Evolutionary conservation across 1,140 invertebrate genomes (phyloP), one percentile per base, ranked within the genome.

Genomic region (Bombus breviceps): DNA sequence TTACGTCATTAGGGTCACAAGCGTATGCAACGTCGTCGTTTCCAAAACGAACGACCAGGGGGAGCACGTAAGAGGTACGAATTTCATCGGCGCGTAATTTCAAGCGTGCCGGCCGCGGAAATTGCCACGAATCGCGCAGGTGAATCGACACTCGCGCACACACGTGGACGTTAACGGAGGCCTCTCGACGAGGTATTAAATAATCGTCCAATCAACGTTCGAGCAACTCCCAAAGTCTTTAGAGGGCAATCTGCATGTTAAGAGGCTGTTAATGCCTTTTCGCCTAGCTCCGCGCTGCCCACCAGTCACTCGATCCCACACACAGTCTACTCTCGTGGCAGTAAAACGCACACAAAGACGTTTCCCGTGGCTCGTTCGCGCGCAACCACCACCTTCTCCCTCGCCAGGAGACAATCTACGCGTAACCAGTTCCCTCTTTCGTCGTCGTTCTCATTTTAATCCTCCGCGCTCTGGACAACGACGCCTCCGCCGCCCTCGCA

Each of bases 191-290:
- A 85, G 87, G 93, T 91, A 94, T 94, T 94, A 94, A 94, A 94
- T 95, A 95, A 95, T 95, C 92, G 93, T 90, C 92, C 94, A 93
- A 94, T 94, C 93, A 95, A 92, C 92, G 91, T 94, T 93, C 91
- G 90, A 85, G 91, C 89, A 92, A 93, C 89, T 93, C 89, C 81
- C 91, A 92, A 94, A 93, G 90, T 93, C 91, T 92, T 94, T 92
- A 93, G 90, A 91, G 89, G 92, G 92, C 93, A 95, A 95, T 95
- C 93, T 95, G 93, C 95, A 95, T 95, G 93, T 94, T 95, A 94
- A 95, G 93, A 95, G 94, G 93, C 92, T 92, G 92, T 94, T 94
- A 94, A 94, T 94, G 92, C 92, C 93, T 93, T 94, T 94, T 94
- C 92, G 92, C 90, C 93, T 94, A 94, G 93, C 91, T 91, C 89